Evolutionary conservation across 1,140 invertebrate genomes (phyloP), one percentile per base, ranked within the genome.

Genomic region (Drosophila sp.): DNA sequence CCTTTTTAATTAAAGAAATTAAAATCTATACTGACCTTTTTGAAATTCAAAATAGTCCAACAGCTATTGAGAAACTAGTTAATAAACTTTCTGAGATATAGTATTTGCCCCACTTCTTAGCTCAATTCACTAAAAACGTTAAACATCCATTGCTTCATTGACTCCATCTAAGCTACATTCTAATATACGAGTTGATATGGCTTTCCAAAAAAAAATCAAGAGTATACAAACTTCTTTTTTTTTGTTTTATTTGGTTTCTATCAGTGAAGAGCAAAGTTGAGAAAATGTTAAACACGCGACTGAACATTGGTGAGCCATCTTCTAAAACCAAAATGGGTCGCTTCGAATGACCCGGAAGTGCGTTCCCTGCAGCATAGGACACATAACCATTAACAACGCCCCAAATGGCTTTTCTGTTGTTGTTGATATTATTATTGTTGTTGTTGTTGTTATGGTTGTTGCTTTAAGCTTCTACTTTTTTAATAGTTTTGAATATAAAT

Each of bases 341-440:
- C 27, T 68, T 68, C 44, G 25, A 50, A 58, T 58, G 62, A 77
- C 62, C 75, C 75, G 75, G 71, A 77, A 76, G 66, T 76, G 23
- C 57, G 54, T 50, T 38, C 17, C 11, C 41, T 33, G 27, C 27
- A 64, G 27, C 8, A 60, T 38, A 44, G 54, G 25, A 10, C 58
- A 8, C 27, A 55, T 56, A 27, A 56, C 25, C 66, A 69, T 63
- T 68, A 58, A 35, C 56, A 23, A 58, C 56, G 56, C 32, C 32
- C 17, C 17, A 30, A 25, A 60, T 33, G n/a, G 33, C 17, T 60
- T 38, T 58, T 58, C 6, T 23, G 32, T 2, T 60, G 32, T 23
- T 25, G 32, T 7, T 50, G 3, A 4, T 23, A 4, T 25, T 17
- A 17, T 17, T 38, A 10, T 57, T 41, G 10, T 41, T 41, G 35